Evolutionary conservation across 2,797 vertebrate genomes (phyloP), one percentile per base, ranked within the genome.

Genomic region (Phoeniculus purpureus): DNA sequence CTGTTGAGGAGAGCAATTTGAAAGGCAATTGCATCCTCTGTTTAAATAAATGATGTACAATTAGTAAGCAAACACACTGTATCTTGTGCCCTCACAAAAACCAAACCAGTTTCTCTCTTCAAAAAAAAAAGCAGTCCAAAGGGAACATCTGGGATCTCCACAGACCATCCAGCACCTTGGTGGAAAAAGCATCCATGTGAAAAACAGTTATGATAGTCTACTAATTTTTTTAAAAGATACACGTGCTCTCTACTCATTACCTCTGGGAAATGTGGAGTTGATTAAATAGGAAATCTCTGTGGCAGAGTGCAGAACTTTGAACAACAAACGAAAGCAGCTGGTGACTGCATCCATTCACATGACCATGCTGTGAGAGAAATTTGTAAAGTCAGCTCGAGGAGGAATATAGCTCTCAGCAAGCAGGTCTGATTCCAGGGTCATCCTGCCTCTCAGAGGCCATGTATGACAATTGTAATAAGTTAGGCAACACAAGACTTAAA

Each of bases 241-340:
- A 61, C 0, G 0, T 64, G 23, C 4, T 71, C 16, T 40, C 1
- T 25, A 11, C 47, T 90, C 26, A 62, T 79, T 84, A 73, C 12
- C 29, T 31, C 15, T 0, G 1, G 26, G 90, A 84, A 92, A 67
- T 1, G 2, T 51, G 50, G 81, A 81, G 47, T 58, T 94, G 77
- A 88, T 94, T 92, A 94, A 95, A 91, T 17, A 83, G 27, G 32
- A 89, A 34, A 93, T 20, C 17, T 64, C 59, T 85, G 62, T 58
- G 50, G 31, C 51, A 92, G 67, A 91, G 47, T 47, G 22, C 23
- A 81, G 83, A 90, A 84, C 34, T 84, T 81, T 81, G 88, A 91
- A 79, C 67, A 88, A 79, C 55, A 89, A 92, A 66, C 25, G 58
- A 91, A 81, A 77, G 47, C 74, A 93, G 56, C 61, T 94, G 71